A percentile compares a stretch with the other conserved stretches of the same genome.
Evolutionary conservation across 2,888 invertebrate species (phyloP).

Genomic region (Amphimallon solstitiale): DNA sequence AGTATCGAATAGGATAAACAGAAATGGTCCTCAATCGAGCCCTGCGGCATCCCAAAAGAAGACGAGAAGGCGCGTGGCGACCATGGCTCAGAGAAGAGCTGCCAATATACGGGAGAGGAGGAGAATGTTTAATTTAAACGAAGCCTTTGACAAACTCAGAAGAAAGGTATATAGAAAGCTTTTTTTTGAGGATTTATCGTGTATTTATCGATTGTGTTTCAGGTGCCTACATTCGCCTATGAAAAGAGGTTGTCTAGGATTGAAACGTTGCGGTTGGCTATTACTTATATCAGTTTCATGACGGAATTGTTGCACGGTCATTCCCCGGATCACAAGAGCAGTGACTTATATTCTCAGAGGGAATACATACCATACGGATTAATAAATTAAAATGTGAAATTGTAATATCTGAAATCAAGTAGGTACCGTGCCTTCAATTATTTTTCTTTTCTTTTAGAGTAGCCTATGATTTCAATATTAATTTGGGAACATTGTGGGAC

Average conservation of each 20-base stretch:
- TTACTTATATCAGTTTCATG: conserved; percentile 98
- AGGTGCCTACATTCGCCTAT: conserved; percentile 96
- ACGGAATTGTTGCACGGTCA: conserved; percentile 82
- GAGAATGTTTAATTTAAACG: conserved; percentile 95
- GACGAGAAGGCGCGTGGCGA: conserved; percentile 86
- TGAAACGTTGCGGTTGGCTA: conserved; percentile 92
- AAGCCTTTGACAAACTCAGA: conserved; percentile 92
- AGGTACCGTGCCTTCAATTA: too few species aligned
- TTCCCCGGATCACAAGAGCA: conserved; percentile 56
- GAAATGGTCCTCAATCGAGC: conserved; percentile 54
- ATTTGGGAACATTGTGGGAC: too few species aligned
- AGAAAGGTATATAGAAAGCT: conserved; percentile 72
- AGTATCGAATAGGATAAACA: conserved; percentile 57
- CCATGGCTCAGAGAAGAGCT: conserved; percentile 88
- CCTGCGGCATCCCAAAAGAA: conserved; percentile 72
- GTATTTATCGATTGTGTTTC: conserved; percentile 41
- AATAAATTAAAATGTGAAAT: conserved; percentile 30
- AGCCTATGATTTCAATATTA: too few species aligned
- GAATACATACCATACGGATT: conserved; percentile 63
- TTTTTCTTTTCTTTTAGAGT: too few species aligned
- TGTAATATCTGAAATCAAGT: too few species aligned
- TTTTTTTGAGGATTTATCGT: neutral
- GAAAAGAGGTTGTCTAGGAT: conserved; percentile 95
- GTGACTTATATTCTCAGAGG: conserved; percentile 59
- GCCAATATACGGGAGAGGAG: conserved; percentile 93